A percentile compares a stretch with the other conserved stretches of the same genome.
Conservation (phyloP, 2,797 vertebrate species). For the Eulemur albifrons region DNA sequence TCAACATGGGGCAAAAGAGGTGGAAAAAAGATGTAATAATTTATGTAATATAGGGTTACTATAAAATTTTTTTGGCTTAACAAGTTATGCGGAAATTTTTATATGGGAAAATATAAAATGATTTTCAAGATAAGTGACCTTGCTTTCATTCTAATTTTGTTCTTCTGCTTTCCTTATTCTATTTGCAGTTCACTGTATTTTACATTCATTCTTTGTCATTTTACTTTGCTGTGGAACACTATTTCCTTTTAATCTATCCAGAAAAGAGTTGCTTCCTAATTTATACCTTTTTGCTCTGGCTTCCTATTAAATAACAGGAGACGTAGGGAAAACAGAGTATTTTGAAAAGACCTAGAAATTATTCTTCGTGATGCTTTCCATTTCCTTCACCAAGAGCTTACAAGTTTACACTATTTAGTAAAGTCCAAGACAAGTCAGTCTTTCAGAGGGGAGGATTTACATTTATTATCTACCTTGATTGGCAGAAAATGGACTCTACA, state of each 20-base stretch:
- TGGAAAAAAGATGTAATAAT: not conserved
- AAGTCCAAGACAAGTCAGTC: not conserved
- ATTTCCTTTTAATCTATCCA: not conserved
- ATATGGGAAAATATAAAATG: not conserved
- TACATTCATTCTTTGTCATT: not conserved
- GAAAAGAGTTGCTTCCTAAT: not conserved
- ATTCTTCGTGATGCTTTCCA: not conserved
- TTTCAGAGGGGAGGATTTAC: not conserved
- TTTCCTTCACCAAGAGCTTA: not conserved
- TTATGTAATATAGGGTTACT: not conserved
- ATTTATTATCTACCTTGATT: not conserved
- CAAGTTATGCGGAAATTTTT: not conserved
- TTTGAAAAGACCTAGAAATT: not conserved
- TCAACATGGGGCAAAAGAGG: not conserved
- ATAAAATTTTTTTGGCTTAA: not conserved
- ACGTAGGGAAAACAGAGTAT: not conserved
- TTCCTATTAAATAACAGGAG: not conserved
- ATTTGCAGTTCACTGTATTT: not conserved
- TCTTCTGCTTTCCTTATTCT: not conserved
- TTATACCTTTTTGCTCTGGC: not conserved
- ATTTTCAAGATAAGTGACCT: conserved; percentile 5
- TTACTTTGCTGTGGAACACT: not conserved
- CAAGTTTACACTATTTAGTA: not conserved
- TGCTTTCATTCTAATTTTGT: not conserved
- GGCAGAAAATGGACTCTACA: not conserved